phyloP scores from a whole-genome alignment of 2,113 vertebrate species.

The Pedionomus torquatus region DNA sequence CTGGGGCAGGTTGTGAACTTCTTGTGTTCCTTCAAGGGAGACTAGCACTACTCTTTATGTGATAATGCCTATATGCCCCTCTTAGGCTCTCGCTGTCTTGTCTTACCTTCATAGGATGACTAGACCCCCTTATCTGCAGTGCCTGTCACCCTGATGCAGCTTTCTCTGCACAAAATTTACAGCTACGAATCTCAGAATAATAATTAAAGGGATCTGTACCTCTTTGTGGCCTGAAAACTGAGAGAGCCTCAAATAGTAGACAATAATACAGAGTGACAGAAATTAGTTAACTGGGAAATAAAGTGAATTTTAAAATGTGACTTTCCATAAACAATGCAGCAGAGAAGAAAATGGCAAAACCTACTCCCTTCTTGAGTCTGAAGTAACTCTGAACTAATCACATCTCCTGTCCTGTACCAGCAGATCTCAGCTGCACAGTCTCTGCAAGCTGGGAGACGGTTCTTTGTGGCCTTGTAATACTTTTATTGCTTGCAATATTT shows the following conservation, averaged over 20 bases:
- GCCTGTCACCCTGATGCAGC: rapidly evolving
- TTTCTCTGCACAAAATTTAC: background rate
- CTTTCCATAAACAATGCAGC: background rate
- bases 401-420: background rate
- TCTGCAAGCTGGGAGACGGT: background rate
- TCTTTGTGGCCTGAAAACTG: background rate
- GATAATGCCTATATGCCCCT: background rate
- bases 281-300: background rate
- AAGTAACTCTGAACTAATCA: background rate
- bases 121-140: rapidly evolving
- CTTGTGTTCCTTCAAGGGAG: background rate
- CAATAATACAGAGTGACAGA: background rate
- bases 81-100: background rate
- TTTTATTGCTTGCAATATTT: conserved; percentile 16
- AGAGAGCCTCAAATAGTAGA: background rate
- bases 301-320: background rate
- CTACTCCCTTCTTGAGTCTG: background rate
- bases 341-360: background rate
- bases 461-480: background rate
- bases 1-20: background rate
- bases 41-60: rapidly evolving
- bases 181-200: background rate
- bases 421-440: background rate
- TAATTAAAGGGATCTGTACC: background rate
- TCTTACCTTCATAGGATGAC: background rate